These are phyloP conservation scores for Pao palembangensis DNA, from an alignment of 2,113 vertebrate genomes.

Conservation along the genomic window DNA sequence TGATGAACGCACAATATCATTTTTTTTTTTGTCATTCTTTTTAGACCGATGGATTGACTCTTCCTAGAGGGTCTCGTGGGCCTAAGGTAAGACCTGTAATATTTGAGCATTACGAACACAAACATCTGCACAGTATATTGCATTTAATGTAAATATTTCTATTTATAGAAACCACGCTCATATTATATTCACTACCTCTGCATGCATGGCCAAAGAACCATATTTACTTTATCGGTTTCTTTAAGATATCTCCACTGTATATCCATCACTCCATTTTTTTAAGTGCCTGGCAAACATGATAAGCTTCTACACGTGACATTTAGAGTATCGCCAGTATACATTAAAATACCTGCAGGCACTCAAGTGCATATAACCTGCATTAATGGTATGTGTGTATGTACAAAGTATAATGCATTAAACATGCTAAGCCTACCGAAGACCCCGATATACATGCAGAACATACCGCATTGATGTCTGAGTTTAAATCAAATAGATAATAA, in stretches of 20 bases:
- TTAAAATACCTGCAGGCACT: neutral
- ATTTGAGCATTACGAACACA: neutral
- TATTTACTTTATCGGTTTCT: too few relatives aligned
- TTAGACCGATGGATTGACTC: constrained; percentile 77
- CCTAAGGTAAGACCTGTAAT: constrained; percentile 82
- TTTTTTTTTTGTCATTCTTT: constrained; percentile 41
- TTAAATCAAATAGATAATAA: constrained; percentile 27
- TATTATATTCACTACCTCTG: too few relatives aligned
- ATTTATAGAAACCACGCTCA: too few relatives aligned
- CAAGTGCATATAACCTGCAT: too few relatives aligned
- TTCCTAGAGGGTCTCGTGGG: constrained; percentile 84
- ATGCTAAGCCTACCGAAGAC: neutral
- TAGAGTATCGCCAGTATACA: too few relatives aligned
- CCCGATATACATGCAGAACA: neutral
- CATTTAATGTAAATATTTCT: too few relatives aligned
- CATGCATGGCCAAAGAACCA: too few relatives aligned
- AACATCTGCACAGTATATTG: neutral
- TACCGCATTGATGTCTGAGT: neutral
- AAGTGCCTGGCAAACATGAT: too few relatives aligned
- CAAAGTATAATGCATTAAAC: neutral
- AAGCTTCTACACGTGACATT: too few relatives aligned
- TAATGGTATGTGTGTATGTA: neutral
- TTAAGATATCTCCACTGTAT: too few relatives aligned
- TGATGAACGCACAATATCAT: constrained; percentile 15
- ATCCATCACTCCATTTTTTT: too few relatives aligned